phyloP scores from a whole-genome alignment of 2,888 invertebrate genomes.

The Gymnocheta viridis region DNA sequence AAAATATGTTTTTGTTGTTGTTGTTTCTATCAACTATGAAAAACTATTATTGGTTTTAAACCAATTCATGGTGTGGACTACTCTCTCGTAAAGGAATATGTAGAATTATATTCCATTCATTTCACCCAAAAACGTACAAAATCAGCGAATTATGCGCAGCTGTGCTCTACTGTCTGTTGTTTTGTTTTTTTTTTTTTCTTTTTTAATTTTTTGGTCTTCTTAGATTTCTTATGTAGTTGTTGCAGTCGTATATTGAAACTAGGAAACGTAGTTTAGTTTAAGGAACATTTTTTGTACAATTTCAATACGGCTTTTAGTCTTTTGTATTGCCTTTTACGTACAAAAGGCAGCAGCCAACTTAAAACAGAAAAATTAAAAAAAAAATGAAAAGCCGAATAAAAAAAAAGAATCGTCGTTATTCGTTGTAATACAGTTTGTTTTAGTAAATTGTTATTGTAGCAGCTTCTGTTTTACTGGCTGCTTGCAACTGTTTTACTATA shows the following conservation, averaged over 20 bases:
- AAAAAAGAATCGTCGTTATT: constrained; percentile 52
- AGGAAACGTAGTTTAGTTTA: constrained; percentile 56
- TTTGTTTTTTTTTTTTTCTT: constrained; percentile 15
- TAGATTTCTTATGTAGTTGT: constrained; percentile 15
- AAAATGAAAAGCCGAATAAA: not conserved
- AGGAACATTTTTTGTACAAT: constrained; percentile 50
- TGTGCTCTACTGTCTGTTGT: constrained; percentile 63
- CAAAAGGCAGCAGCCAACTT: not conserved
- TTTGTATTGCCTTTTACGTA: constrained; percentile 69
- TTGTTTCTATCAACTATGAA: constrained; percentile 33
- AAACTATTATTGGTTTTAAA: constrained; percentile 67
- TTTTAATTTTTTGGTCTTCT: constrained; percentile 22
- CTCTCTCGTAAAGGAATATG: constrained; percentile 18
- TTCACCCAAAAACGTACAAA: constrained; percentile 69
- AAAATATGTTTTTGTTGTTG: constrained; percentile 1
- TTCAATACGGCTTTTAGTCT: constrained; percentile 68
- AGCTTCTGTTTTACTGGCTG: constrained; percentile 63
- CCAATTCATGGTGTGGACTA: constrained; percentile 36
- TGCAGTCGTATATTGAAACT: constrained; percentile 31
- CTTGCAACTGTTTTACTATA: constrained; percentile 1
- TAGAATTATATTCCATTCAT: constrained; percentile 62
- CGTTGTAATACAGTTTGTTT: constrained; percentile 65
- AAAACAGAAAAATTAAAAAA: not conserved
- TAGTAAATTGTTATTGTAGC: constrained; percentile 68
- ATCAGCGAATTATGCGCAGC: constrained; percentile 70